These are phyloP conservation scores for Rhynchotus rufescens DNA, from an alignment of 2,797 vertebrate genomes.

Conservation along the genomic window DNA sequence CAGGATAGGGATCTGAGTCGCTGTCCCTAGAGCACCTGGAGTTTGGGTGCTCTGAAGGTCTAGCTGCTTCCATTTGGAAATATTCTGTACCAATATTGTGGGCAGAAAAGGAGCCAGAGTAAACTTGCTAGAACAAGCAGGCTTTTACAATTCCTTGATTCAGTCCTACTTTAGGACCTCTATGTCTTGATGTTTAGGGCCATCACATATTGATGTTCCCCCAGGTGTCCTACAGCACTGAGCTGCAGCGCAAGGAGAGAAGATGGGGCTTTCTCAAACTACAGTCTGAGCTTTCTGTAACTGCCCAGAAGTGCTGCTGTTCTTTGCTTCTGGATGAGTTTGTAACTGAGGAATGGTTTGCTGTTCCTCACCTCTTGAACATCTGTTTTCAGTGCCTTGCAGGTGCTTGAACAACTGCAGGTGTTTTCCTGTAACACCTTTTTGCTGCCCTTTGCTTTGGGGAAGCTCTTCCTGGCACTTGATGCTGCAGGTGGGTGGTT, in stretches of 20 bases:
- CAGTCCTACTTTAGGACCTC: neutral
- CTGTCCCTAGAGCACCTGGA: neutral
- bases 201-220: neutral
- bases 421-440: neutral
- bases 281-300: neutral
- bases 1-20: neutral
- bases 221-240: neutral
- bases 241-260: neutral
- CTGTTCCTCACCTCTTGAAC: neutral
- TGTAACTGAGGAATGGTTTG: neutral
- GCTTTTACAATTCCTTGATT: too few relatives aligned
- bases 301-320: neutral
- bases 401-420: neutral
- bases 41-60: neutral
- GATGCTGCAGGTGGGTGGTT: too few relatives aligned
- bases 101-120: neutral
- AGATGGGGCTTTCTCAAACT: neutral
- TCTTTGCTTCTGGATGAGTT: neutral
- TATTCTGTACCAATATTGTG: neutral
- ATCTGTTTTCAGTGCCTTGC: neutral
- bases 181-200: neutral
- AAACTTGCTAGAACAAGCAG: neutral
- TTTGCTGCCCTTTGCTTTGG: neutral
- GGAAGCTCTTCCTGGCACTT: neutral
- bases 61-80: neutral